Base-by-base conservation (phyloP, 2,113 vertebrate genomes). In the Lepus americanus region DNA sequence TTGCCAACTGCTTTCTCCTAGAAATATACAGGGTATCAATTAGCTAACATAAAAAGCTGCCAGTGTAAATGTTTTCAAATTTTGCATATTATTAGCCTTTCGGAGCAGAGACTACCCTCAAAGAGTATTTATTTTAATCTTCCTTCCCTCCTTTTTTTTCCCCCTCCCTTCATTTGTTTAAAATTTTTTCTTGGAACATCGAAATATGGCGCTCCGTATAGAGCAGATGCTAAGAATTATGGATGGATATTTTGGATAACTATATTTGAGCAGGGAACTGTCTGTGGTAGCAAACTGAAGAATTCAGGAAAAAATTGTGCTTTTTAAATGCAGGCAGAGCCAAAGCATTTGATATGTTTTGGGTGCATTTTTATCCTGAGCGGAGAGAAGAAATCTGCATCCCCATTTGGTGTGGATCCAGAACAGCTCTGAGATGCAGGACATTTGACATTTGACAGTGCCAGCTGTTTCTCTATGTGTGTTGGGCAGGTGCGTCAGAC, bases 41-140 rank as follows among this genome's bases (percentile, higher is more conserved):
- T 89, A 97, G 81, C 49, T 74, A 93, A 88, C 61, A 55, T 25
- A 86, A 92, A 53, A 95, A 86, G 81, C 73, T 95, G 85, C 89
- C 88, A 85, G 22, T 83, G 78, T 90, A 96, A 95, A 96, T 97
- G 92, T 95, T 92, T 94, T 95, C 90, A n/a, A 84, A 86, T 76
- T 84, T 94, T 86, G 73, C 79, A 25, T 77, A 81, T 80, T 85
- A 92, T 96, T 96, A 85, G 53, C 25, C 64, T 94, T 78, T 77
- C 72, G 74, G 59, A 94, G 64, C 79, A 83, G 55, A 93, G 96
- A 87, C 44, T 67, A 96, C 59, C 55, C 66, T 92, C 25, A 17
- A 36, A 90, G 64, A 77, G 80, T 92, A 87, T 53, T 76, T 85
- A 92, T 92, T 96, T 95, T 92, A 69, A 63, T 89, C 33, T 63